Base-by-base conservation (phyloP, 35 echinoderm and acorn worm genomes). In the Patiria miniata region DNA sequence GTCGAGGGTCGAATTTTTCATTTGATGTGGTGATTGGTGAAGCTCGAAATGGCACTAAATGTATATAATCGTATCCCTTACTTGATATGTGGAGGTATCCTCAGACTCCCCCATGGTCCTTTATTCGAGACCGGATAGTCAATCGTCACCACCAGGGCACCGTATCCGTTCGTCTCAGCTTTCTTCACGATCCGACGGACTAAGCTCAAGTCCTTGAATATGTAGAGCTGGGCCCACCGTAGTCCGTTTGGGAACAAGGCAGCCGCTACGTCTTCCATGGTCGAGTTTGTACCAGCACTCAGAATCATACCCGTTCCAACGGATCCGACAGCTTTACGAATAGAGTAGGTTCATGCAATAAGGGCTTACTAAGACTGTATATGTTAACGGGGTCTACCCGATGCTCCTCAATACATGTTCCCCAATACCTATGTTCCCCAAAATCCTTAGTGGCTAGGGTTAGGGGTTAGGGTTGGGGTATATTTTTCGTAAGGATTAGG, bases 181-280 rank as follows among this genome's bases (percentile, higher is more conserved):
- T 91, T 39, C 68, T 83, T 79, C 5, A 97, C 82, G 8, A 97
- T 68, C 37, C 51, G 39, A 36, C 80, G 53, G n/a, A 81, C 85
- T 7, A 88, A 37, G 28, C 87, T 77, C 7, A 88, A n/a, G 22
- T 87, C 88, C 59, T 68, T 87, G 73, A 81, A 97, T 8, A 97
- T 61, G 6, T 90, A 78, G 37, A 97, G 87, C 78, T 97, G 95
- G 36, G 90, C 90, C 95, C 95, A 97, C 5, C 87, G 81, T 12
- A 97, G 65, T 39, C 95, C 91, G 52, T 80, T 82, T 39, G 78
- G 78, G 1, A 87, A 78, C 30, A 90, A 82, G 8, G 91, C 95
- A 37, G 85, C 80, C 9, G 83, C 83, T 19, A 97, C 91, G 14
- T 97, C 95, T 61, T 97, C 95, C 22, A 97, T 87, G 22, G 81